These are phyloP conservation scores for Coccyzus lansbergi DNA, from an alignment of 2,797 vertebrate genomes.

Conservation along the genomic window DNA sequence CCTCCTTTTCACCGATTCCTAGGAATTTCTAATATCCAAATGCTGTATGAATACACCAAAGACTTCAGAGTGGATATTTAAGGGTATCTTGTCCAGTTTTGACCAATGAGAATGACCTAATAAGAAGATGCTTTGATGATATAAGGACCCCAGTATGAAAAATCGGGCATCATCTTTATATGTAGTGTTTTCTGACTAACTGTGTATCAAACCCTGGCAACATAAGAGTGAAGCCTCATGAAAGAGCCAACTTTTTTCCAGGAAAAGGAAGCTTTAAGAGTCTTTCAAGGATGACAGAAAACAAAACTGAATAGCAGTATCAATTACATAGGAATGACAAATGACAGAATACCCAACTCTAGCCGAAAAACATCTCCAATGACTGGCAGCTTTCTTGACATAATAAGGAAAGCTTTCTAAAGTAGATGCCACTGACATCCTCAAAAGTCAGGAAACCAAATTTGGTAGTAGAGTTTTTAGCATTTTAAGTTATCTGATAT, in stretches of 20 bases:
- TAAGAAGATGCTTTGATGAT: not conserved
- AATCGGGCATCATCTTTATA: not conserved
- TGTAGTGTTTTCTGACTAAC: rapidly evolving
- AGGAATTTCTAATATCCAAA: not conserved
- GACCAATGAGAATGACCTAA: not conserved
- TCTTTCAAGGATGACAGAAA: not conserved
- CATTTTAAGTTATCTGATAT: not conserved
- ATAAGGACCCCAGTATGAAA: not conserved
- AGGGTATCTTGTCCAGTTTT: not conserved
- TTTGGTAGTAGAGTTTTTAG: not conserved
- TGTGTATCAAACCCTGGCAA: not conserved
- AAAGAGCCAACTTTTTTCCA: not conserved
- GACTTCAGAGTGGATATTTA: not conserved
- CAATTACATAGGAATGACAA: not conserved
- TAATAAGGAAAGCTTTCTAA: not conserved
- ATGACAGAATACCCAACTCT: not conserved
- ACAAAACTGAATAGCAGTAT: not conserved
- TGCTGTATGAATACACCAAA: not conserved
- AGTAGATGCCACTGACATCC: not conserved
- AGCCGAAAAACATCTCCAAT: not conserved
- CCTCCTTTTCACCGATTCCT: not conserved
- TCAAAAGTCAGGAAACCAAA: not conserved
- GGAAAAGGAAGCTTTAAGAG: rapidly evolving
- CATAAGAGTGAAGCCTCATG: not conserved
- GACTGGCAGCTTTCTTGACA: not conserved